Evolutionary conservation across 2,113 vertebrate species (phyloP), one percentile per base, ranked within the genome.

Genomic region (Coryphaenoides rupestris): DNA sequence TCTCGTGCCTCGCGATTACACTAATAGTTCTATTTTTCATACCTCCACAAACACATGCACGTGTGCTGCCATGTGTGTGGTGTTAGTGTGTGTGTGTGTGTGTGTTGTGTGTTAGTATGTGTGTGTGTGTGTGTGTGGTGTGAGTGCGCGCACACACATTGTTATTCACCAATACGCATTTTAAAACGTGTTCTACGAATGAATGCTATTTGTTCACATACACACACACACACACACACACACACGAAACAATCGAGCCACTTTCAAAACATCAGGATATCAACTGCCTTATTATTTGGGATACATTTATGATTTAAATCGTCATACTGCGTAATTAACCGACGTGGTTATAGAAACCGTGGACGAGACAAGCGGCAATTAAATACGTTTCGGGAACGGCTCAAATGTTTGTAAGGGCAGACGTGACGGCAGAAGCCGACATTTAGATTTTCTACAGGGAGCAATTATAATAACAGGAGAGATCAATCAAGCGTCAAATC

Each of bases 401-500:
- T 33, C 68, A 80, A 84, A 75, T 59, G 63, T 77, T 84, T 91
- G 88, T 89, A 90, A 92, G 91, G 87, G 89, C 89, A 88, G 87
- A 79, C 65, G 83, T 94, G 94, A 95, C 93, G 93, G 94, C 93
- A 95, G n/a, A n/a, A n/a, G 84, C 59, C 6, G 28, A 86, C 89
- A 87, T 76, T 89, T 84, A 81, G 89, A 86, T 90, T 91, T 94
- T 89, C 93, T 88, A 91, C 83, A 82, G 87, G 84, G 83, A 84
- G 73, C 90, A 93, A 96, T 96, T 97, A 95, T 96, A 87, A 91
- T 94, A 96, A 96, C 92, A 81, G 93, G 28, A 10, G 87, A 86
- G 81, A 96, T 98, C 96, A 95, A 96, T 98, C 95, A 95, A 89
- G 86, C 91, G 89, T 98, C 95, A 96, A 97, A 96, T 95, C 92